phyloP scores from a whole-genome alignment of 2,113 vertebrate species.

The Calyptomena viridis region DNA sequence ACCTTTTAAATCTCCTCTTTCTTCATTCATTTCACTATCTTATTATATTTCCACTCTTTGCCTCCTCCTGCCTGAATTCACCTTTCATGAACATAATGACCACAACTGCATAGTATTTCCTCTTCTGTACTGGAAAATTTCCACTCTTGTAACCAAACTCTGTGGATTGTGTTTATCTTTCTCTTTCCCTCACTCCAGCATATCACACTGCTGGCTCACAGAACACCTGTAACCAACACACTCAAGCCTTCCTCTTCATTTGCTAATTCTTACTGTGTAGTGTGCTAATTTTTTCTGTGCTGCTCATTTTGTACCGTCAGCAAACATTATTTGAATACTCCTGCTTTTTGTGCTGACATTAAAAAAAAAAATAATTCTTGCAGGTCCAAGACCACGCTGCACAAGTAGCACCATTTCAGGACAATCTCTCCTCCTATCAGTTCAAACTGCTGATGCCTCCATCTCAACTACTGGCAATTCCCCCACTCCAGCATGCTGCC shows the following conservation, averaged over 20 bases:
- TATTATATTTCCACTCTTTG: not conserved
- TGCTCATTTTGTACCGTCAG: not conserved
- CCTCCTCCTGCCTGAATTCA: not conserved
- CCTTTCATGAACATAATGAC: not conserved
- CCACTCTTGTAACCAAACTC: not conserved
- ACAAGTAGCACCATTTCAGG: not conserved
- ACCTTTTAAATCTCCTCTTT: not conserved
- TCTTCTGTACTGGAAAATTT: not conserved
- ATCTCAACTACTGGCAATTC: not conserved
- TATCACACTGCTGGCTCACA: not conserved
- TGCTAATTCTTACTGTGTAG: not conserved
- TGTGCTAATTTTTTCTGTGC: not conserved
- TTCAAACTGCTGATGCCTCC: not conserved
- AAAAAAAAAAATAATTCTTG: not conserved
- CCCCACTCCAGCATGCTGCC: not conserved
- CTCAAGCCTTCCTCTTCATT: not conserved
- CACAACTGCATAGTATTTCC: not conserved
- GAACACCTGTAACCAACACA: not conserved
- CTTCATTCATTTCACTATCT: not conserved
- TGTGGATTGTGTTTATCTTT: not conserved
- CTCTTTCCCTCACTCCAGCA: not conserved
- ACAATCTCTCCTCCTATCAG: not conserved
- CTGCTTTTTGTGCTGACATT: not conserved
- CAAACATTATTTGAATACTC: not conserved
- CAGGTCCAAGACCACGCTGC: not conserved